These are phyloP conservation scores for Ophraella communa DNA, from an alignment of 2,888 invertebrate species.

Conservation along the genomic window DNA sequence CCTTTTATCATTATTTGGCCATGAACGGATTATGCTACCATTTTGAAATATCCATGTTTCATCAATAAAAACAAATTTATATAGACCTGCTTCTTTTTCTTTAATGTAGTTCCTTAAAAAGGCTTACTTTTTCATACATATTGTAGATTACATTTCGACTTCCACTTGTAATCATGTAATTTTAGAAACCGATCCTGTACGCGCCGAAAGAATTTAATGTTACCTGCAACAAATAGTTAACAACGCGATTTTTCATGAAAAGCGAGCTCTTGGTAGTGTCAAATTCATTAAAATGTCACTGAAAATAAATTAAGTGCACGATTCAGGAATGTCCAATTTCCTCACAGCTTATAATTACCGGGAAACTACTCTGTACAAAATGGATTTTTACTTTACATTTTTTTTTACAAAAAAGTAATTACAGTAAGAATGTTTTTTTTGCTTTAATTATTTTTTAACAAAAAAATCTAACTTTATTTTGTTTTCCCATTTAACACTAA, in stretches of 20 bases:
- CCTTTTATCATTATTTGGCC: too few species aligned
- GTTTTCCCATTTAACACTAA: too few species aligned
- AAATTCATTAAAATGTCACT: constrained; percentile 14
- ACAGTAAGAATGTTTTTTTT: too few species aligned
- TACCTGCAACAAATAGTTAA: not conserved
- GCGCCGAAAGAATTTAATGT: not conserved
- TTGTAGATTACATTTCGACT: not conserved
- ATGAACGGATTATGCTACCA: too few species aligned
- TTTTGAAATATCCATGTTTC: too few species aligned
- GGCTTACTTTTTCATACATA: not conserved
- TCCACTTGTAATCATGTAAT: not conserved
- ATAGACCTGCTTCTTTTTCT: too few species aligned
- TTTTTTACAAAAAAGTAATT: not conserved
- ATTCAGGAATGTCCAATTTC: constrained; percentile 17
- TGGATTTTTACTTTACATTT: not conserved
- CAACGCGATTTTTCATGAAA: not conserved
- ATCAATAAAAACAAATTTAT: too few species aligned
- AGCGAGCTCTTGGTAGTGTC: not conserved
- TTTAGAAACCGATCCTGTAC: not conserved
- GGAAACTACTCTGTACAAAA: not conserved
- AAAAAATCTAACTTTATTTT: too few species aligned
- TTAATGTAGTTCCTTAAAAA: too few species aligned
- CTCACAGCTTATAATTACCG: not conserved
- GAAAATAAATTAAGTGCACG: constrained; percentile 14
- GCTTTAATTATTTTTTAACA: too few species aligned